A percentile compares a stretch with the other conserved stretches of the same genome.
Evolutionary conservation across 2,888 invertebrate genomes (phyloP).

Genomic region (Eledone cirrhosa): DNA sequence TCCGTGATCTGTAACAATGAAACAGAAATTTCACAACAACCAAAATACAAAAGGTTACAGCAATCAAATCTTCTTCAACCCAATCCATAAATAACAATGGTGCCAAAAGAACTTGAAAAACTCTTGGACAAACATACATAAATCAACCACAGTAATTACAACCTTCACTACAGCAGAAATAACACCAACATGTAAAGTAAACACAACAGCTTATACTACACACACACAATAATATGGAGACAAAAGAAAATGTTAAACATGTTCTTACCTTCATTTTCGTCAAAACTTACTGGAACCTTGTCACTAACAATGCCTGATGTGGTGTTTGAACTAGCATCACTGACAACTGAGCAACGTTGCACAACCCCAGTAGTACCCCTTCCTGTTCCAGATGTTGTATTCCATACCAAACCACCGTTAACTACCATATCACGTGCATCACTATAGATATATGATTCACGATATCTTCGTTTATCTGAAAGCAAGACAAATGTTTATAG

Average conservation of each 20-base stretch:
- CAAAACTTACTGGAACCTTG: slow-evolving; percentile 87
- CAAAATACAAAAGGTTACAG: background rate
- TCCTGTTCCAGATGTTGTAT: slow-evolving; percentile 47
- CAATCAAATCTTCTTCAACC: background rate
- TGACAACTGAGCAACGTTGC: slow-evolving; percentile 84
- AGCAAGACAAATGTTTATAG: slow-evolving; percentile 30
- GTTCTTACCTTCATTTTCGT: slow-evolving; percentile 76
- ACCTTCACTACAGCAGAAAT: too few relatives aligned
- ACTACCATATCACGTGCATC: slow-evolving; percentile 63
- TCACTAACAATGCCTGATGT: slow-evolving; percentile 97
- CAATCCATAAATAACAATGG: background rate
- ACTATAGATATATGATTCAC: slow-evolving; percentile 78
- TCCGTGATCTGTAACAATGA: slow-evolving; percentile 44
- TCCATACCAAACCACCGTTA: slow-evolving; percentile 49
- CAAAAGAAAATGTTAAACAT: background rate
- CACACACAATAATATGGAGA: background rate
- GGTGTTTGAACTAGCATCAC: slow-evolving; percentile 94
- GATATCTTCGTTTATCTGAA: slow-evolving; percentile 73
- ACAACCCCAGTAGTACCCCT: slow-evolving; percentile 61
- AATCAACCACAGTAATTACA: too few relatives aligned
- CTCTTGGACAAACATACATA: too few relatives aligned
- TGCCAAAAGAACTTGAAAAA: too few relatives aligned
- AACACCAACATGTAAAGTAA: too few relatives aligned
- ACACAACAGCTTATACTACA: too few relatives aligned
- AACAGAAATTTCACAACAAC: background rate